Conservation (phyloP, 2,888 invertebrate species). For the Machimus rusticus region DNA sequence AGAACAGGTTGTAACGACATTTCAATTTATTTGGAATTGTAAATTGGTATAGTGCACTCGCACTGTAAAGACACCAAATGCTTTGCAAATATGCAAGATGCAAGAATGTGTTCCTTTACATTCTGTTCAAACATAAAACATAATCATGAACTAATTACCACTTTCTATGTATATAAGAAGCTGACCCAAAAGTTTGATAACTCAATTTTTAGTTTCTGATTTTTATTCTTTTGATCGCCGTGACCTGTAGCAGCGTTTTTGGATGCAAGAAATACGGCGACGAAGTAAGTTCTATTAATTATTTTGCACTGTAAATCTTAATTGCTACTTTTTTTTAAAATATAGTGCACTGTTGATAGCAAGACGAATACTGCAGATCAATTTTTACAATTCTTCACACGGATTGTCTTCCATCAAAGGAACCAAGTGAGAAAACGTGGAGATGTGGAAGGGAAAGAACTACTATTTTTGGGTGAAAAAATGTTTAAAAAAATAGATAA, state of each 20-base stretch:
- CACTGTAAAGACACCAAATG: no score
- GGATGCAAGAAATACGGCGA: neutral
- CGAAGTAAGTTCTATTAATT: neutral
- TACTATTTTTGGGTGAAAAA: neutral
- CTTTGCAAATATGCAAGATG: no score
- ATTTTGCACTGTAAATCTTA: neutral
- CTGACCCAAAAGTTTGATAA: neutral
- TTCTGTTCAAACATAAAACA: neutral
- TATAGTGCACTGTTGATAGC: neutral
- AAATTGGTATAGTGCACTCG: no score
- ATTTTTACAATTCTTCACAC: neutral
- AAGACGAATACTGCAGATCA: neutral
- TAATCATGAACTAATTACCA: no score
- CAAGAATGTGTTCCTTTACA: no score
- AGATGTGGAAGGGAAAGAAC: neutral
- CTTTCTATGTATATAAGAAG: neutral
- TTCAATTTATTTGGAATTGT: no score
- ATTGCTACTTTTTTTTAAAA: neutral
- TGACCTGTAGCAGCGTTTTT: neutral
- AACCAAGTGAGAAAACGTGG: neutral
- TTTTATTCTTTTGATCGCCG: neutral
- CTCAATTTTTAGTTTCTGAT: neutral
- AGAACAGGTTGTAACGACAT: no score
- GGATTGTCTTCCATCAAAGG: neutral
- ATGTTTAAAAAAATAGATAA: neutral